These are phyloP conservation scores for Platysteira castanea DNA, from an alignment of 2,113 vertebrate genomes.

Conservation along the genomic window DNA sequence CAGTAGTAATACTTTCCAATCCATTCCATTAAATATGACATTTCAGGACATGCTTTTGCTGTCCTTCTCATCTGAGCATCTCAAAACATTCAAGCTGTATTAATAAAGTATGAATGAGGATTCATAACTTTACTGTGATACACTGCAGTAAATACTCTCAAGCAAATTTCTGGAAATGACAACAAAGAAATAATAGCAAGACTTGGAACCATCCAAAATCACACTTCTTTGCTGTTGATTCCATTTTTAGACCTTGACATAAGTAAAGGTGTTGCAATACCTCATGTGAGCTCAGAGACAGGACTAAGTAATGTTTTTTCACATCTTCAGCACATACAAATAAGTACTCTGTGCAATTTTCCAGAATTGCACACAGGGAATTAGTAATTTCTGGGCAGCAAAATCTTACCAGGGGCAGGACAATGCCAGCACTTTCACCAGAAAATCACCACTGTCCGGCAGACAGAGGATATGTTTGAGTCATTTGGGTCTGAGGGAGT, in stretches of 20 bases:
- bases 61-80: not conserved
- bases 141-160: not conserved
- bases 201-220: not conserved
- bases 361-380: not conserved
- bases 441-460: not conserved
- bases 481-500: not conserved
- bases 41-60: not conserved
- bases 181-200: not conserved
- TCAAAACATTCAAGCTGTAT: not conserved
- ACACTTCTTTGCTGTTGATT: not conserved
- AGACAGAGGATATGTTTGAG: not conserved
- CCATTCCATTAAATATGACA: not conserved
- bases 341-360: not conserved
- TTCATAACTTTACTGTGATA: not conserved
- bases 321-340: not conserved
- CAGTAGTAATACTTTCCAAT: not conserved
- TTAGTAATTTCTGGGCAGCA: slow-evolving; percentile 1
- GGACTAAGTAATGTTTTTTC: not conserved
- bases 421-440: not conserved
- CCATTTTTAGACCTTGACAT: not conserved
- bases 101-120: not conserved
- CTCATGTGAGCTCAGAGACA: not conserved
- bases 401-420: not conserved
- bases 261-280: not conserved
- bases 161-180: not conserved